Conservation (phyloP, 2,113 vertebrate genomes). For the Ariopsis seemanni region DNA sequence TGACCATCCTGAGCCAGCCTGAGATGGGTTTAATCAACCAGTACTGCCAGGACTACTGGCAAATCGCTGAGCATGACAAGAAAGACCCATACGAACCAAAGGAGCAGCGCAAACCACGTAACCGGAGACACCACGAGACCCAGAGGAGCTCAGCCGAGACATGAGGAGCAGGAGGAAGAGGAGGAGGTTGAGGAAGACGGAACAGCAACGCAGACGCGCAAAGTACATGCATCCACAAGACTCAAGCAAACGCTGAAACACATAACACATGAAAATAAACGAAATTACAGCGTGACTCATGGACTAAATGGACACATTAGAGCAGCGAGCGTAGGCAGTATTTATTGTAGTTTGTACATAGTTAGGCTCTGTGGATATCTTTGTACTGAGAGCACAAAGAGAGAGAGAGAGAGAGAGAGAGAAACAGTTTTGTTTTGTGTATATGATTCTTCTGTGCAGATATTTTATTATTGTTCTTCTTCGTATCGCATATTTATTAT, state of each 20-base stretch:
- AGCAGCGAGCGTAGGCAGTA: constrained; percentile 68
- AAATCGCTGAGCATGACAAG: constrained; percentile 73
- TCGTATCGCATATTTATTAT: constrained; percentile 70
- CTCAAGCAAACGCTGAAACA: constrained; percentile 9
- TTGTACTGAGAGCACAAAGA: constrained; percentile 70
- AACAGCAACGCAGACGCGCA: constrained; percentile 16
- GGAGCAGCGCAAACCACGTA: constrained; percentile 82
- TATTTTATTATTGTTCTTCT: constrained; percentile 75
- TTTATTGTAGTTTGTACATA: constrained; percentile 94
- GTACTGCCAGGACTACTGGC: constrained; percentile 98
- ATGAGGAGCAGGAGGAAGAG: constrained; percentile 72
- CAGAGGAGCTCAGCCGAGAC: constrained; percentile 80
- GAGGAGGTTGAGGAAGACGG: constrained; percentile 11
- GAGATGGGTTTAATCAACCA: constrained; percentile 98
- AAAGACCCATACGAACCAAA: constrained; percentile 93
- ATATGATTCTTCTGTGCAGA: constrained; percentile 78
- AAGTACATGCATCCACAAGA: constrained; percentile 37
- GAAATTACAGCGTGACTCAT: constrained; percentile 28
- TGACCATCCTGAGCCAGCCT: constrained; percentile 92
- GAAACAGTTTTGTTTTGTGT: constrained; percentile 67
- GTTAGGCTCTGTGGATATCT: constrained; percentile 73
- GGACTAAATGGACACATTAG: constrained; percentile 37
- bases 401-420: constrained; percentile 38
- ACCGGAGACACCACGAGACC: constrained; percentile 90
- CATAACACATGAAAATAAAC: constrained; percentile 34